Percentiles rank a stretch among this genome's conserved stretches.
These are phyloP conservation scores for Aphelinus certus DNA, from an alignment of 1,140 invertebrate genomes.

Conservation along the genomic window DNA sequence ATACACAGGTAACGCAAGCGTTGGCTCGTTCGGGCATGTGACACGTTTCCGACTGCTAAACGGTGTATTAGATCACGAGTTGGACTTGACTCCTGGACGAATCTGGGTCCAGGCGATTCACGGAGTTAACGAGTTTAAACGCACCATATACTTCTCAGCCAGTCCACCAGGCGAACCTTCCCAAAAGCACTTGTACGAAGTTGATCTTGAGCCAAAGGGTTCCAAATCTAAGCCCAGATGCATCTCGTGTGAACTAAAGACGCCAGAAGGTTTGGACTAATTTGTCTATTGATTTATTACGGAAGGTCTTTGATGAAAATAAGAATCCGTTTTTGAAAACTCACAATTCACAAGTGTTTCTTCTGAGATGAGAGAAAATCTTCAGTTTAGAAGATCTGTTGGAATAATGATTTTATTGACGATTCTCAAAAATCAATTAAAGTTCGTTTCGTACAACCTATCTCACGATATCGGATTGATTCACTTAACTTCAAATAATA, in stretches of 20 bases:
- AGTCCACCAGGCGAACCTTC: slow-evolving; percentile 60
- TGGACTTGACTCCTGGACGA: slow-evolving; percentile 62
- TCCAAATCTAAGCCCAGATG: slow-evolving; percentile 50
- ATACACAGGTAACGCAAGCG: not conserved
- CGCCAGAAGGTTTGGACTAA: slow-evolving; percentile 56
- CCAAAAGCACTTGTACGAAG: slow-evolving; percentile 62
- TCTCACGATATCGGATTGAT: too few species aligned
- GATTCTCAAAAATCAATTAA: too few species aligned
- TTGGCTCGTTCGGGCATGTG: slow-evolving; percentile 54
- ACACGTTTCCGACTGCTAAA: slow-evolving; percentile 54
- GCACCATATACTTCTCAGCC: slow-evolving; percentile 61
- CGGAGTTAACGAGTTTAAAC: slow-evolving; percentile 55
- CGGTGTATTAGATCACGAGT: slow-evolving; percentile 52
- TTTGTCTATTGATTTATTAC: not conserved
- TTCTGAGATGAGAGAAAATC: too few species aligned
- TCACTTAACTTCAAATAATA: too few species aligned
- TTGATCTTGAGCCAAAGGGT: slow-evolving; percentile 48
- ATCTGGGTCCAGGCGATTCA: slow-evolving; percentile 62
- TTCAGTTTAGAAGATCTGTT: too few species aligned
- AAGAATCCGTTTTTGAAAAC: too few species aligned
- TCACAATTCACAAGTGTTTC: too few species aligned
- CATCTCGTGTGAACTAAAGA: slow-evolving; percentile 54
- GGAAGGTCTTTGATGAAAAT: not conserved
- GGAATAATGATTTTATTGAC: too few species aligned
- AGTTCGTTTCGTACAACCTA: too few species aligned